These are phyloP conservation scores for Scytalopus superciliaris DNA, from an alignment of 2,113 vertebrate genomes.

Conservation along the genomic window DNA sequence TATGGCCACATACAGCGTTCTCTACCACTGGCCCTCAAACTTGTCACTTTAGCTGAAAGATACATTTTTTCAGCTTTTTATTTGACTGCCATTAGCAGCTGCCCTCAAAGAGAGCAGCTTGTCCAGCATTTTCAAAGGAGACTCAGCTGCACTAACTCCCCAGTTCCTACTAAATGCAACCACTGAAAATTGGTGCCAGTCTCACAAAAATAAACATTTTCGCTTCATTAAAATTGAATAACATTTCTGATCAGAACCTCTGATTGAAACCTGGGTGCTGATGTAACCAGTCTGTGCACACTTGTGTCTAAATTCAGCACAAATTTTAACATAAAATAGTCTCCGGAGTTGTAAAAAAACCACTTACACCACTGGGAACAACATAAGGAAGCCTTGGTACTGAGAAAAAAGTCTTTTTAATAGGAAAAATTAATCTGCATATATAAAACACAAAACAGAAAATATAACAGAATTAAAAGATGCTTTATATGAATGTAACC, in stretches of 20 bases:
- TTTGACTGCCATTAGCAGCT: neutral
- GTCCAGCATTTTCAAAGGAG: neutral
- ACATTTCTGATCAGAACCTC: neutral
- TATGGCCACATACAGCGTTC: neutral
- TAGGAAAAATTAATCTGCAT: neutral
- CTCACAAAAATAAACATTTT: neutral
- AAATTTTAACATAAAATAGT: neutral
- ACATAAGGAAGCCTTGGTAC: neutral
- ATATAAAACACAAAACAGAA: neutral
- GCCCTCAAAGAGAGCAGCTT: neutral
- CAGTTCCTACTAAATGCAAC: neutral
- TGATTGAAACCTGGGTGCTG: neutral
- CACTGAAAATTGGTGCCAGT: neutral
- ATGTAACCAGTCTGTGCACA: neutral
- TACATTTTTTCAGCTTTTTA: neutral
- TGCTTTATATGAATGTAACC: neutral
- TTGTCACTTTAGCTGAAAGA: neutral
- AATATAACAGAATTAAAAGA: neutral
- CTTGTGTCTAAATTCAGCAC: neutral
- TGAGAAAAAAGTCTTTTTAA: slow-evolving; percentile 19
- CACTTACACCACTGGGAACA: neutral
- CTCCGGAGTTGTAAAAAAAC: neutral
- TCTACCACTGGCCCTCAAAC: neutral
- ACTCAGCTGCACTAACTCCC: neutral
- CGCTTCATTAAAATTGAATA: neutral